A percentile compares a stretch with the other conserved stretches of the same genome.
Evolutionary conservation across 2,113 vertebrate species (phyloP).

Genomic region (Calidris pugnax): DNA sequence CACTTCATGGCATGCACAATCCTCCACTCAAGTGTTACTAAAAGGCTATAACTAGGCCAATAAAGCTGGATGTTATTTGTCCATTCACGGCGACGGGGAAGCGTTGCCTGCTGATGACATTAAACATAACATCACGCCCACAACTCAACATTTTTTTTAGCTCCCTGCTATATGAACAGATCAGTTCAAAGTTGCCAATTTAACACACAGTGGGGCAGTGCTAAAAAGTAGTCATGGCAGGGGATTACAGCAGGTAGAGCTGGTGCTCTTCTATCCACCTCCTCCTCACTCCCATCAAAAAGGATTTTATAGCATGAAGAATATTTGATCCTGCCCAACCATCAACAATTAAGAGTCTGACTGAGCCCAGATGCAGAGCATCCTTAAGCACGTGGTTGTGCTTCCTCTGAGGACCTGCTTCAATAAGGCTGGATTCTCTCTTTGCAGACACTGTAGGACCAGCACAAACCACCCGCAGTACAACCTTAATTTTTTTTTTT

Average conservation of each 20-base stretch:
- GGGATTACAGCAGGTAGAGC: background rate
- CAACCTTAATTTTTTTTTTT: too few relatives aligned
- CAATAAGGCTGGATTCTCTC: background rate
- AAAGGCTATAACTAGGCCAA: constrained; percentile 32
- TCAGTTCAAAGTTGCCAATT: accelerated
- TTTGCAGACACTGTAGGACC: background rate
- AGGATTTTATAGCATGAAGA: background rate
- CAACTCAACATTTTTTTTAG: accelerated
- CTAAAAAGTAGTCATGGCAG: background rate
- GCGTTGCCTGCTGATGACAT: background rate
- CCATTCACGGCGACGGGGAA: background rate
- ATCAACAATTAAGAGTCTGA: background rate
- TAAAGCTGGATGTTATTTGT: constrained; percentile 21
- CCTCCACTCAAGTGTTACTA: constrained; percentile 7
- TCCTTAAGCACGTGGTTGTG: background rate
- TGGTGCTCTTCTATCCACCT: background rate
- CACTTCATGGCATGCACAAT: constrained; percentile 20
- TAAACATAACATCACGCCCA: background rate
- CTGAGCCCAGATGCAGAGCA: background rate
- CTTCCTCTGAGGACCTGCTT: background rate
- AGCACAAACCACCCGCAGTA: background rate
- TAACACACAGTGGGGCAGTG: background rate
- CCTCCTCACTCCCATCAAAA: background rate
- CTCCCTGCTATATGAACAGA: accelerated
- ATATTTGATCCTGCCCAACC: background rate